Percentiles rank a stretch among this genome's conserved stretches.
These are phyloP conservation scores for Lithophane leautieri DNA, from an alignment of 2,888 invertebrate genomes.

Conservation along the genomic window DNA sequence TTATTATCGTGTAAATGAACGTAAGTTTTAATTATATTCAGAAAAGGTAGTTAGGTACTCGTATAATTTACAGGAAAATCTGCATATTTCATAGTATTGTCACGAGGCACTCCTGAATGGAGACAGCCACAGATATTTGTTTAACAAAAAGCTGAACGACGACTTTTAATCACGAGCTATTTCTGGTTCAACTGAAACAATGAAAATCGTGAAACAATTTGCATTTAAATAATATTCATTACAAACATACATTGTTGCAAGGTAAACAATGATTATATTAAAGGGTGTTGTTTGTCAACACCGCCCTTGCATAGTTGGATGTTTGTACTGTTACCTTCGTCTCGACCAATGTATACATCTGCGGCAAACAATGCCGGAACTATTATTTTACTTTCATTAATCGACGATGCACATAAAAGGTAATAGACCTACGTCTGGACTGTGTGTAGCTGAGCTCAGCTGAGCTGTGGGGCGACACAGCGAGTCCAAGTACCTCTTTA, in stretches of 20 bases:
- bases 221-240: constrained; percentile 80
- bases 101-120: constrained; percentile 37
- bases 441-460: too few relatives aligned
- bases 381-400: constrained; percentile 59
- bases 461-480: neutral
- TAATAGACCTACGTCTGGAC: constrained; percentile 11
- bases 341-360: constrained; percentile 61
- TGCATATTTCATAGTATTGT: constrained; percentile 46
- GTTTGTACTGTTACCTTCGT: constrained; percentile 66
- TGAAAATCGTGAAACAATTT: constrained; percentile 76
- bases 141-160: constrained; percentile 59
- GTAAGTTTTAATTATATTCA: constrained; percentile 34
- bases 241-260: constrained; percentile 81
- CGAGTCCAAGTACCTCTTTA: constrained; percentile 26
- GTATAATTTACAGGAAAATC: constrained; percentile 37
- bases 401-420: constrained; percentile 31
- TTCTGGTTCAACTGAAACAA: constrained; percentile 74
- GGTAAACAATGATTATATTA: constrained; percentile 83
- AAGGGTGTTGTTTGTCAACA: constrained; percentile 85
- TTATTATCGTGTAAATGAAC: constrained; percentile 46
- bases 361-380: constrained; percentile 56
- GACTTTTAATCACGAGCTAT: constrained; percentile 58
- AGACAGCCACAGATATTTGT: constrained; percentile 43
- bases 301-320: constrained; percentile 76
- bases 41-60: constrained; percentile 4